These are phyloP conservation scores for Gallinago media DNA, from an alignment of 2,113 vertebrate species.

Conservation along the genomic window DNA sequence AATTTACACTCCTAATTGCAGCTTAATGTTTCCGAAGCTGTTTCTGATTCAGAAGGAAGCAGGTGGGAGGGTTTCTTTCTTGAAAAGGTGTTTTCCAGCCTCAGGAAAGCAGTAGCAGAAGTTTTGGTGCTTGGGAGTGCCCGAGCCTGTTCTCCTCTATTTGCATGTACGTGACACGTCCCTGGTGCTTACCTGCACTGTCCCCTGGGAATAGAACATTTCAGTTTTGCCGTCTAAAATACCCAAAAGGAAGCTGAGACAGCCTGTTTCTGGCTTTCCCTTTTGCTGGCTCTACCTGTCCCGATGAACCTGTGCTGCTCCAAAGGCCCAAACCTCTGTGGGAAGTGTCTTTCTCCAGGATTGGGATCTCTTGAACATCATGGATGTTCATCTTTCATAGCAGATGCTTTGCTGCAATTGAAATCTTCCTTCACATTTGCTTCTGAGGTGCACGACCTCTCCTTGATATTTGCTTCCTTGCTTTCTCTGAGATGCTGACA, in stretches of 20 bases:
- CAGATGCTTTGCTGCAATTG: not conserved
- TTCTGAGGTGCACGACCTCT: not conserved
- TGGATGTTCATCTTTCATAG: not conserved
- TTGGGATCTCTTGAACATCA: rapidly evolving
- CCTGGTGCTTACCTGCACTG: not conserved
- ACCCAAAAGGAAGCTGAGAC: not conserved
- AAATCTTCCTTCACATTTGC: not conserved
- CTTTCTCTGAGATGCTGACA: not conserved
- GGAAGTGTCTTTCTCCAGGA: rapidly evolving
- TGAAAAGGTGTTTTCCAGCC: constrained; percentile 11
- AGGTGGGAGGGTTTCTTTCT: not conserved
- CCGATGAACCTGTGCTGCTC: not conserved
- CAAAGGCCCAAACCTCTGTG: not conserved
- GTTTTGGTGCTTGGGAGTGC: not conserved
- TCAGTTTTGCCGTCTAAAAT: not conserved
- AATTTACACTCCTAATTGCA: constrained; percentile 47
- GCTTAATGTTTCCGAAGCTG: constrained; percentile 4
- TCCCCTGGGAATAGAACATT: not conserved
- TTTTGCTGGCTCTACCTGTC: not conserved
- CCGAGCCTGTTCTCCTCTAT: rapidly evolving
- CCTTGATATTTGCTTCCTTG: not conserved
- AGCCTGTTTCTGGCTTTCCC: not conserved
- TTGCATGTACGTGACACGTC: rapidly evolving
- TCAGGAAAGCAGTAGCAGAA: not conserved
- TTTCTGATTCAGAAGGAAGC: not conserved